Base-by-base conservation (phyloP, 2,797 vertebrate genomes). In the Etheostoma nigrum region DNA sequence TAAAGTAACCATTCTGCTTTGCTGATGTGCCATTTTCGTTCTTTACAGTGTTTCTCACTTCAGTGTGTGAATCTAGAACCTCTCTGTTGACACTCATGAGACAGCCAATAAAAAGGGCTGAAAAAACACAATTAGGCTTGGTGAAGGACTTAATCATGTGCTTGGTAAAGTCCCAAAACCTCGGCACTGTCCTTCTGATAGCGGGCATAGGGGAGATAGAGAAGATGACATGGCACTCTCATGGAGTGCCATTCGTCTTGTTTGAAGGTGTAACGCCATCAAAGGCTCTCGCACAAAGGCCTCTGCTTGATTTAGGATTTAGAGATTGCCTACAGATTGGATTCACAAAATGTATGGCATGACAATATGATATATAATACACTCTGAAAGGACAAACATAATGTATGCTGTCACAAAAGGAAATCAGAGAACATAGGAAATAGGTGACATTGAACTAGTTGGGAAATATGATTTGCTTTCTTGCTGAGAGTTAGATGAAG, bases 31-130 rank as follows among this genome's bases (percentile, higher is more conserved):
- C 51, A 60, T 42, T 23, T 68, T 42, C 47, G 2, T 44, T n/a
- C 36, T 76, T 80, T 23, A 62, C 6, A n/a, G 54, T 67, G 57
- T 21, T 67, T 74, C 36, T 69, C 76, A 67, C 66, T 42, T 67
- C 49, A 2, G 0, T 3, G 53, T 66, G 27, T 60, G 33, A 64
- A 76, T 78, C 65, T 57, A 64, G 58, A 65, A 68, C 59, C 73
- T 36, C 40, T 45, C 14, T 13, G 54, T 51, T 54, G 81, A 71
- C 62, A 54, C 74, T 58, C 11, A 16, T 4, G 23, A 76, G 67
- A 36, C 57, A 21, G 30, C n/a, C 55, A 42, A 55, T 67, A 72
- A 60, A 81, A 40, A 40, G 10, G 10, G 10, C 10, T 11, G 36
- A 40, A 40, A 40, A 40, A 60, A 40, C 45, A 30, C 53, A 65